Evolutionary conservation across 2,113 vertebrate species (phyloP).

Genomic region (Zingel zingel): DNA sequence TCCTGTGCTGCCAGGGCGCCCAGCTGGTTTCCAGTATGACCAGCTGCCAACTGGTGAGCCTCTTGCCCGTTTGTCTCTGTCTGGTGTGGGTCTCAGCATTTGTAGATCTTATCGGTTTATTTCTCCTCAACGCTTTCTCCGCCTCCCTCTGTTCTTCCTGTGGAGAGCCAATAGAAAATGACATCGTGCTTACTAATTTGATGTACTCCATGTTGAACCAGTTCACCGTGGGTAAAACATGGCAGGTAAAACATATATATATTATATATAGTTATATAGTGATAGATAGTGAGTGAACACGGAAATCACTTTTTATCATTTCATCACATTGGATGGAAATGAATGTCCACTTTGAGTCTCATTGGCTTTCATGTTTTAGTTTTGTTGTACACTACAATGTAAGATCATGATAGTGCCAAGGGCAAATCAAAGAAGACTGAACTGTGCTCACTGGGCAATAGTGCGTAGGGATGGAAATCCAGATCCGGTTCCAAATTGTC

Average conservation of each 20-base stretch:
- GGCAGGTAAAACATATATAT: too few species aligned
- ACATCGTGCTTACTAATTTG: neutral
- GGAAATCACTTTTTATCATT: too few species aligned
- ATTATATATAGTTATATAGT: too few species aligned
- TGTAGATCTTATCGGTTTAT: neutral
- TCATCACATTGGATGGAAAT: too few species aligned
- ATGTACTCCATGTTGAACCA: neutral
- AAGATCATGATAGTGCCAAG: too few species aligned
- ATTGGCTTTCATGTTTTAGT: too few species aligned
- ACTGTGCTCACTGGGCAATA: too few species aligned
- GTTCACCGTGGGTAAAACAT: neutral
- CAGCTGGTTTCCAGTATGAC: slow-evolving; percentile 88
- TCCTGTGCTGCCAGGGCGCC: slow-evolving; percentile 89
- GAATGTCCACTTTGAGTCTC: too few species aligned
- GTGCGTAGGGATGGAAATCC: too few species aligned
- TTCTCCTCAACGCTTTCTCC: neutral
- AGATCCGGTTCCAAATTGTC: neutral
- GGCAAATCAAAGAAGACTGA: too few species aligned
- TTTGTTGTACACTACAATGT: too few species aligned
- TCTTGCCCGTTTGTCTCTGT: neutral
- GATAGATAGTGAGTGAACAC: too few species aligned
- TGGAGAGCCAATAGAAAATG: neutral
- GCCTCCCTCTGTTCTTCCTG: neutral
- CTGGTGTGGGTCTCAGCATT: neutral
- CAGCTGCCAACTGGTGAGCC: slow-evolving; percentile 87